These are phyloP conservation scores for Arctopsyche grandis DNA, from an alignment of 1,140 invertebrate genomes.

Conservation along the genomic window DNA sequence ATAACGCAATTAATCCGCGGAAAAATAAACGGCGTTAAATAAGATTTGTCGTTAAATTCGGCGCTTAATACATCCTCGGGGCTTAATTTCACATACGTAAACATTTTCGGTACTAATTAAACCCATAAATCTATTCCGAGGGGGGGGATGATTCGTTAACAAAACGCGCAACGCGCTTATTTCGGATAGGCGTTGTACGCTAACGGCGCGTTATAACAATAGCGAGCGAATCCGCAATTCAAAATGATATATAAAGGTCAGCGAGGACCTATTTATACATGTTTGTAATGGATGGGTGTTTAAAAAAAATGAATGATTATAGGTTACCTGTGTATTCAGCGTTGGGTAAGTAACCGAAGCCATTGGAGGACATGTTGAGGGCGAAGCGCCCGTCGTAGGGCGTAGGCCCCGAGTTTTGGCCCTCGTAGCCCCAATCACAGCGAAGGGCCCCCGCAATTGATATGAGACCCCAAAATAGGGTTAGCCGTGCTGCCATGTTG, in stretches of 20 bases:
- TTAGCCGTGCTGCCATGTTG: slow-evolving; percentile 4
- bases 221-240: not conserved
- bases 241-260: not conserved
- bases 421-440: slow-evolving; percentile 48
- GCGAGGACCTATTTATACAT: not conserved
- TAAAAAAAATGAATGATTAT: not conserved
- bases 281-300: not conserved
- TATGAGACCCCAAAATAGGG: slow-evolving; percentile 12
- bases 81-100: slow-evolving; percentile 29
- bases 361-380: slow-evolving; percentile 42
- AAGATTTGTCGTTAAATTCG: slow-evolving; percentile 21
- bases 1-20: not conserved
- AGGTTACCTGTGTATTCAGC: slow-evolving; percentile 45
- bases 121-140: slow-evolving; percentile 19
- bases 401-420: slow-evolving; percentile 21
- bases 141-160: slow-evolving; percentile 8
- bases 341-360: slow-evolving; percentile 41
- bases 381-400: slow-evolving; percentile 44
- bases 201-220: not conserved
- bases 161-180: slow-evolving; percentile 1
- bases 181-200: slow-evolving; percentile 1
- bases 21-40: not conserved
- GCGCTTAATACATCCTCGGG: not conserved
- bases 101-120: slow-evolving; percentile 31
- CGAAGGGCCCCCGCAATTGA: slow-evolving; percentile 18